Evolutionary conservation across 2,888 invertebrate genomes (phyloP).

Genomic region (Endomychus coccineus): DNA sequence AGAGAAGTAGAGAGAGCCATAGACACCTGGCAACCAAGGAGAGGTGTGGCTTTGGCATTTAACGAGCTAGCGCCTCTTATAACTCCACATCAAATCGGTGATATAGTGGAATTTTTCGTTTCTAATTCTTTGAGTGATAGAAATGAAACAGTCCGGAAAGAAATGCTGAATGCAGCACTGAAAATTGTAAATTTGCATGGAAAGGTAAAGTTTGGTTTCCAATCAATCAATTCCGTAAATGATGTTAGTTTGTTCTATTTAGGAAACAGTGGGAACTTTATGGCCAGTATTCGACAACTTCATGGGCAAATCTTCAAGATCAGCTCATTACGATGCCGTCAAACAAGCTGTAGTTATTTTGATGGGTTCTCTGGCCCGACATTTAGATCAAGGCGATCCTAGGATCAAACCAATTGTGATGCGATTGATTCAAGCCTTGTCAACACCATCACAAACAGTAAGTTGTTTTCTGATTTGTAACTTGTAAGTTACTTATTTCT

Average conservation of each 20-base stretch:
- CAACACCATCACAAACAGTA: conserved; percentile 93
- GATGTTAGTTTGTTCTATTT: not conserved
- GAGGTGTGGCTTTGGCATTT: conserved; percentile 81
- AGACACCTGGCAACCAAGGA: conserved; percentile 86
- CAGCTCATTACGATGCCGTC: conserved; percentile 82
- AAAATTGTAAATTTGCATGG: conserved; percentile 89
- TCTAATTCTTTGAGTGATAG: conserved; percentile 81
- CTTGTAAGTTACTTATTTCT: too few relatives aligned
- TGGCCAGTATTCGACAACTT: conserved; percentile 91
- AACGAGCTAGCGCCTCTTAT: conserved; percentile 70
- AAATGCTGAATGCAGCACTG: conserved; percentile 92
- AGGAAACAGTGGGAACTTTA: conserved; percentile 46
- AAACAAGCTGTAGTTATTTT: conserved; percentile 94
- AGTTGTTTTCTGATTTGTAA: too few relatives aligned
- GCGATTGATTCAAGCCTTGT: conserved; percentile 81
- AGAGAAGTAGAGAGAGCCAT: conserved; percentile 75
- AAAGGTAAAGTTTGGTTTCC: conserved; percentile 49
- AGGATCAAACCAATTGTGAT: conserved; percentile 91
- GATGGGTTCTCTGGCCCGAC: conserved; percentile 95
- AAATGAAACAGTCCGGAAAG: conserved; percentile 69
- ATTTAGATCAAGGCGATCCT: conserved; percentile 83
- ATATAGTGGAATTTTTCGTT: conserved; percentile 75
- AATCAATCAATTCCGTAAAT: not conserved
- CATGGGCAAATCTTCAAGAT: conserved; percentile 87
- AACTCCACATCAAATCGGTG: conserved; percentile 59